Evolutionary conservation across 1,140 invertebrate genomes (phyloP), one percentile per base, ranked within the genome.

Genomic region (Acromyrmex echinatior): DNA sequence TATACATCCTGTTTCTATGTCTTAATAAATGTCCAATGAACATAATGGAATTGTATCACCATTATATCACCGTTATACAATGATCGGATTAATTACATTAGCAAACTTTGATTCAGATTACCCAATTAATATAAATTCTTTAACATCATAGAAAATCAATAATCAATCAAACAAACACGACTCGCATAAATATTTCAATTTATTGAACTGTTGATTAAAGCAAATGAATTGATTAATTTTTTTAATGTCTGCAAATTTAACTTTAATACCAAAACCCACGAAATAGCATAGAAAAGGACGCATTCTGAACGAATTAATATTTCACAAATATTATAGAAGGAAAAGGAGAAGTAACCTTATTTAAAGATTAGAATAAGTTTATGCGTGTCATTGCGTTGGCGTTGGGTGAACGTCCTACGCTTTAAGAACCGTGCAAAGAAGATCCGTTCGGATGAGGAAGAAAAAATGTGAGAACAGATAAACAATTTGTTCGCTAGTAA

Each of bases 401-500:
- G 70, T 74, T 49, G 68, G 53, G 80, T 74, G 60, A 85, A 71
- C 90, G 82, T 90, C 88, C 86, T 86, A 91, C 88, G 81, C 86
- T 74, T 79, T 79, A 62, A 66, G 78, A 58, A 21, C n/a, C 84
- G 39, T 53, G 80, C 63, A 25, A 68, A 79, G 45, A 68, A 79
- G 45, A 87, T 71, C 65, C 60, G 28, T 45, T 35, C 14, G 60
- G 62, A 73, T 51, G 53, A 70, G 63, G 16, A 77, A 56, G 70
- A 74, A 77, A 79, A 63, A 91, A 89, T 87, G 90, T 91, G 90
- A 87, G 90, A 91, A 91, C 90, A 91, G 90, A 91, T 86, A 73
- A 85, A 18, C 87, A 87, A 91, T 91, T 91, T 91, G 90, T 87
- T 91, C 71, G 87, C 49, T 51, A 53, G 58, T 25, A 63, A 45